These are phyloP conservation scores for Drosophila anomelani DNA, from an alignment of 2,888 invertebrate species.

Conservation along the genomic window DNA sequence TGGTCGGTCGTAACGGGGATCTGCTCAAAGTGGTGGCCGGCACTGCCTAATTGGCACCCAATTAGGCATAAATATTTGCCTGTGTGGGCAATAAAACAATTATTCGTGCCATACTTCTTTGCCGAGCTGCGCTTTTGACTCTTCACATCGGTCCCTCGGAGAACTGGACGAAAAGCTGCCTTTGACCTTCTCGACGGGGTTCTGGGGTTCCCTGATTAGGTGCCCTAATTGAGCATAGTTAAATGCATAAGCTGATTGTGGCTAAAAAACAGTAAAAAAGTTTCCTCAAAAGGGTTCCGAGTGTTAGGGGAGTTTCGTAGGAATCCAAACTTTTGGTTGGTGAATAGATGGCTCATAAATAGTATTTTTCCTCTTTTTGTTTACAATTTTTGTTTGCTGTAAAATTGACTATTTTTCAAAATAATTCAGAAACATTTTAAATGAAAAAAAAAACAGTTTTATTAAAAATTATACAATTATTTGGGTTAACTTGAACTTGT, in stretches of 20 bases:
- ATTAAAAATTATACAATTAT: background rate
- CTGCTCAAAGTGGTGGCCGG: constrained; percentile 24
- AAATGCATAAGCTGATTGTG: constrained; percentile 44
- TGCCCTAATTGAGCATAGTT: constrained; percentile 44
- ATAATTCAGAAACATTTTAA: background rate
- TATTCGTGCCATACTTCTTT: constrained; percentile 36
- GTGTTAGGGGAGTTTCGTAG: background rate
- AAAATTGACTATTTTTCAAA: background rate
- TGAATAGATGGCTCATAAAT: background rate
- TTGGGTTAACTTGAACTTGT: background rate
- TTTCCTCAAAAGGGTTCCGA: constrained; percentile 1
- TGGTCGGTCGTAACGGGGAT: constrained; percentile 10
- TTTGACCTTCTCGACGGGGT: constrained; percentile 26
- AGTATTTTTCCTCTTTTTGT: background rate
- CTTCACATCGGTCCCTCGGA: constrained; percentile 1
- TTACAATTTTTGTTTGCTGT: background rate
- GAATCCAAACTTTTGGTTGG: constrained; percentile 2
- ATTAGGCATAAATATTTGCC: constrained; percentile 52
- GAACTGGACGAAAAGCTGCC: constrained; percentile 15
- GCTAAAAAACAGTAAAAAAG: constrained; percentile 17
- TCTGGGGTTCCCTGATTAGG: constrained; percentile 20
- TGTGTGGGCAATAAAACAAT: constrained; percentile 45
- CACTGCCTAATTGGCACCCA: constrained; percentile 43
- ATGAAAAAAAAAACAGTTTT: background rate
- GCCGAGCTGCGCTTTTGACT: constrained; percentile 30